Base-by-base conservation (phyloP, 2,888 invertebrate species). In the Hirudinaria manillensis region DNA sequence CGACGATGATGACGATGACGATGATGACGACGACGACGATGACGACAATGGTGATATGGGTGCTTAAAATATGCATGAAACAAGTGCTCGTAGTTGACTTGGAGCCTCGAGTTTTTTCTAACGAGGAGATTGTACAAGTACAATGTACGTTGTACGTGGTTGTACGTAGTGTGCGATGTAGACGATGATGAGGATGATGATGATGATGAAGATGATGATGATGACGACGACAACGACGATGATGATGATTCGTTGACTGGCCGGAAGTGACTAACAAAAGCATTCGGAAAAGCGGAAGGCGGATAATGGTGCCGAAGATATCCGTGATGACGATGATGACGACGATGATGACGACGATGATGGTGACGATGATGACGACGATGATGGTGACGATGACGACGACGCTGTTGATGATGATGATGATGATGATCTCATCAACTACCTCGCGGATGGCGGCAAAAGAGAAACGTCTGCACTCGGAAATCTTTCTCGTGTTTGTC, bases 81-180 rank as follows among this genome's bases (percentile, higher is more conserved):
- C 72, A 55, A 56, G 51, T 90, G 90, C 91, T 90, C 27, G 38
- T 10, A 38, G 4, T 3, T 38, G 38, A 38, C 38, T 38, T 3
- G 38, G 4, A 6, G 38, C 38, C 38, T 38, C 38, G n/a, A 38
- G 38, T 3, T 38, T 38, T 10, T 38, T 10, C 38, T 38, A 38
- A 38, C 38, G 38, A 38, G 38, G 38, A 38, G 38, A 38, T 38
- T 38, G 38, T 38, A 38, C 6, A 56, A 7, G n/a, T 24, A 53
- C 53, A 53, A 53, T 53, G 21, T 13, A 13, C 13, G 53, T 53
- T 16, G 13, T 21, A 53, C 13, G 13, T 16, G 21, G 13, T 16
- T 16, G 13, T 16, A 53, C 53, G 21, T 16, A 16, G n/a, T 24
- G 21, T 24, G 27, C 38, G 55, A 51, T 27, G 34, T 38, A 36